These are phyloP conservation scores for Ylistrum balloti DNA, from an alignment of 1,140 invertebrate genomes.

Conservation along the genomic window DNA sequence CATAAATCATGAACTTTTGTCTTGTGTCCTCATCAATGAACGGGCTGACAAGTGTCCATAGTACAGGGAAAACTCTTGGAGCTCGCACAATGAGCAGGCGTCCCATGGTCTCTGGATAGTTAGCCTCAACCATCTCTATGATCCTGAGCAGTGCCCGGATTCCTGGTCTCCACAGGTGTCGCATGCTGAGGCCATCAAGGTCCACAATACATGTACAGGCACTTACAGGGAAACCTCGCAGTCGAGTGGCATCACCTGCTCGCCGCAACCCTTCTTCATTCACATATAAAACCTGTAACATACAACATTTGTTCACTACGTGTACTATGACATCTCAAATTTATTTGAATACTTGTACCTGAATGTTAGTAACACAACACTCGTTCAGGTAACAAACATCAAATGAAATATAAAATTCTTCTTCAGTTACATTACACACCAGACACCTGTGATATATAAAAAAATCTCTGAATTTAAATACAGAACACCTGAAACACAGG, in stretches of 20 bases:
- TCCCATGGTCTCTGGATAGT: constrained; percentile 98
- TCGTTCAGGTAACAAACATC: too few relatives aligned
- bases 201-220: constrained; percentile 96
- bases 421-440: constrained; percentile 80
- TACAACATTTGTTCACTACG: too few relatives aligned
- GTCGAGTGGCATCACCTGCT: constrained; percentile 90
- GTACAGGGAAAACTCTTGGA: constrained; percentile 93
- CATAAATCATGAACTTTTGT: constrained; percentile 96
- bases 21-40: constrained; percentile 98
- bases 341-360: too few relatives aligned
- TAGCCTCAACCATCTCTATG: constrained; percentile 96
- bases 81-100: constrained; percentile 79
- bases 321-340: too few relatives aligned
- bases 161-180: constrained; percentile 96
- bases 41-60: constrained; percentile 98
- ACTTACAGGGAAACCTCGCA: constrained; percentile 89
- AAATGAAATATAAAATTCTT: constrained; percentile 69
- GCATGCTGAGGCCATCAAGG: constrained; percentile 96
- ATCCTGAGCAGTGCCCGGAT: constrained; percentile 95
- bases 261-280: constrained; percentile 81
- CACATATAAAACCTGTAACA: constrained; percentile 77
- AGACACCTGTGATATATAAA: constrained; percentile 64
- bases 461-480: too few relatives aligned
- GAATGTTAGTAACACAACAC: too few relatives aligned
- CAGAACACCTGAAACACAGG: too few relatives aligned